Percentiles rank a stretch among this genome's conserved stretches.
Evolutionary conservation across 64 coral and sea anemone species (phyloP).

Genomic region (Porites lutea): DNA sequence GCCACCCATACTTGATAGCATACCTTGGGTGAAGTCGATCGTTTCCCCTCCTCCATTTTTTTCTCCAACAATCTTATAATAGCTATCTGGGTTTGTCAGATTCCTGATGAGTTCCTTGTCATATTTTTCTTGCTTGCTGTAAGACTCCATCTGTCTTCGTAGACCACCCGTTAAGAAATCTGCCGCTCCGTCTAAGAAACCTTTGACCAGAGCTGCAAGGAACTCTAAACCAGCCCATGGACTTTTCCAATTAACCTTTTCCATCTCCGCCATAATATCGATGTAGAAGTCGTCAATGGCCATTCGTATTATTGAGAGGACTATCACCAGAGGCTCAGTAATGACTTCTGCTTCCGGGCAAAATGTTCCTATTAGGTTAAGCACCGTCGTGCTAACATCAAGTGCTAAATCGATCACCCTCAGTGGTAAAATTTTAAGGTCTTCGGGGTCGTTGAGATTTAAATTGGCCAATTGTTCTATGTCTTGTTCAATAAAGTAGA

Average conservation of each 20-base stretch:
- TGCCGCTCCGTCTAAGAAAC: slow-evolving; percentile 52
- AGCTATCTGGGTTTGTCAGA: slow-evolving; percentile 27
- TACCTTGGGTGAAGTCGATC: slow-evolving; percentile 49
- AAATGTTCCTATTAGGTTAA: slow-evolving; percentile 63
- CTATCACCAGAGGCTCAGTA: slow-evolving; percentile 52
- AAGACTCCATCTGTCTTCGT: slow-evolving; percentile 45
- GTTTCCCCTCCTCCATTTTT: background rate
- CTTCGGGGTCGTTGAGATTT: slow-evolving; percentile 41
- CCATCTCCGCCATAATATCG: slow-evolving; percentile 65
- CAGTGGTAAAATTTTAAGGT: slow-evolving; percentile 34
- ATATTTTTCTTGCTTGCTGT: slow-evolving; percentile 27
- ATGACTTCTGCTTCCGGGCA: slow-evolving; percentile 64
- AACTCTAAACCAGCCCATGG: slow-evolving; percentile 60
- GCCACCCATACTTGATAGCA: slow-evolving; percentile 23
- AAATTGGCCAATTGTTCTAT: slow-evolving; percentile 33
- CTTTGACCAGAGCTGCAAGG: slow-evolving; percentile 33
- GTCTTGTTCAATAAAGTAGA: slow-evolving; percentile 71
- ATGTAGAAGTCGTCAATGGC: slow-evolving; percentile 73
- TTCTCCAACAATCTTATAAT: slow-evolving; percentile 51
- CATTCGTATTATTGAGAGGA: slow-evolving; percentile 74
- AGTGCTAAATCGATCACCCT: slow-evolving; percentile 31
- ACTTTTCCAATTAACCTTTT: slow-evolving; percentile 44
- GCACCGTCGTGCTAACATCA: slow-evolving; percentile 49
- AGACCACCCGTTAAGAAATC: slow-evolving; percentile 65
- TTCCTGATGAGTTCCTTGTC: slow-evolving; percentile 28